Evolutionary conservation across 2,113 vertebrate genomes (phyloP), one percentile per base, ranked within the genome.

Genomic region (Kryptolebias marmoratus): DNA sequence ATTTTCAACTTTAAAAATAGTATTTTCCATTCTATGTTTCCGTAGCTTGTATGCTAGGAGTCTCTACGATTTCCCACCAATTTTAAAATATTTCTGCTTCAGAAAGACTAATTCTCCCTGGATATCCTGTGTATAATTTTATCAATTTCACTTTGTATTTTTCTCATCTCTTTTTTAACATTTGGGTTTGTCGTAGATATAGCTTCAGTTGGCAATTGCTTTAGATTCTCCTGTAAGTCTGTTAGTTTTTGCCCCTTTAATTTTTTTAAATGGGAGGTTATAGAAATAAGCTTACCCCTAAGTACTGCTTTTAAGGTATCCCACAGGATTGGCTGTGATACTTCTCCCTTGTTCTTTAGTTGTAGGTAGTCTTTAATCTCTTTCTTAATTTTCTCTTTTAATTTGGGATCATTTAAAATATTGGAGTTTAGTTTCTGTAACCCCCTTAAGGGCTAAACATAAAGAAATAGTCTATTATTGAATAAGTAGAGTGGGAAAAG

Each of bases 61-160:
- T 48, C 48, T 72, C 0, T 4, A 11, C 13, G 36, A n/a, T 31
- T 63, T 55, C 5, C 8, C 30, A 0, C 60, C 70, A 11, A 48
- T 16, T 49, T 68, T 42, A 48, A 62, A 56, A 3, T 42, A 39
- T 2, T 9, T 68, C 1, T 68, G 58, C 47, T 61, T 59, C 2
- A 53, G 15, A 68, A 68, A 75, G 4, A 18, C 12, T 28, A 68
- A 2, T 61, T 75, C 68, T 1, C 47, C 48, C 12, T 73, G 52
- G 6, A 64, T 64, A 0, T 64, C 39, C 0, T 2, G 2, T 4
- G 22, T 30, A 18, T 48, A 5, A 48, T 22, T 30, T 55, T 28
- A 8, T 22, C 44, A 1, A 53, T 71, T 28, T 62, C 14, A 13
- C 30, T 28, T 14, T 45, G 62, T 11, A 36, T 14, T 11, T 49